These are phyloP conservation scores for Hyperoplus lanceolatus DNA, from an alignment of 2,797 vertebrate species.

Conservation along the genomic window DNA sequence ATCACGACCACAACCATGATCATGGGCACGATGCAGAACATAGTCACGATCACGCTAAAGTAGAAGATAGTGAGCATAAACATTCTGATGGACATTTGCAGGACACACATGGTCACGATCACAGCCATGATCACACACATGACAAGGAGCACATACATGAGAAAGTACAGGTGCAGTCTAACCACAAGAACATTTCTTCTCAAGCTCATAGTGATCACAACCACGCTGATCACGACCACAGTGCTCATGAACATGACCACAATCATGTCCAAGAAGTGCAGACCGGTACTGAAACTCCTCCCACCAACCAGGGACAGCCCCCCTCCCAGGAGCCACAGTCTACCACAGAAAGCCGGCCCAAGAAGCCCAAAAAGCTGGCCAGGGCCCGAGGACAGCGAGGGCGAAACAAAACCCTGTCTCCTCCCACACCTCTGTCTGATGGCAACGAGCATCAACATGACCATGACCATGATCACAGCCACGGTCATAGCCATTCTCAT, in stretches of 20 bases:
- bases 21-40: slow-evolving; percentile 57
- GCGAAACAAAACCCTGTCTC: slow-evolving; percentile 45
- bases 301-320: slow-evolving; percentile 76
- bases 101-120: slow-evolving; percentile 43
- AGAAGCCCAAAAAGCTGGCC: slow-evolving; percentile 43
- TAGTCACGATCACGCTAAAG: slow-evolving; percentile 38
- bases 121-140: slow-evolving; percentile 50
- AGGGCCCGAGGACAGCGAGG: slow-evolving; percentile 51
- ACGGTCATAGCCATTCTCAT: slow-evolving; percentile 70
- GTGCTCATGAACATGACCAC: slow-evolving; percentile 45
- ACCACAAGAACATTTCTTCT: slow-evolving; percentile 42
- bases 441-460: slow-evolving; percentile 2
- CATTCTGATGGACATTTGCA: slow-evolving; percentile 66
- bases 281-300: slow-evolving; percentile 69
- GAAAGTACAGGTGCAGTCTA: slow-evolving; percentile 62
- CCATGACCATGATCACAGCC: slow-evolving; percentile 17
- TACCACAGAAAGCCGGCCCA: slow-evolving; percentile 67
- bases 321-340: slow-evolving; percentile 17
- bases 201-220: slow-evolving; percentile 46
- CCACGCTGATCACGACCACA: neutral
- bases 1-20: slow-evolving; percentile 12
- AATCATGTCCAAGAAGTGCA: slow-evolving; percentile 56
- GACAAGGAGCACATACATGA: slow-evolving; percentile 69
- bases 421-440: neutral
- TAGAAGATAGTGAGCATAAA: slow-evolving; percentile 66